Conservation (phyloP, 2,113 vertebrate genomes). For the Ahaetulla prasina region DNA sequence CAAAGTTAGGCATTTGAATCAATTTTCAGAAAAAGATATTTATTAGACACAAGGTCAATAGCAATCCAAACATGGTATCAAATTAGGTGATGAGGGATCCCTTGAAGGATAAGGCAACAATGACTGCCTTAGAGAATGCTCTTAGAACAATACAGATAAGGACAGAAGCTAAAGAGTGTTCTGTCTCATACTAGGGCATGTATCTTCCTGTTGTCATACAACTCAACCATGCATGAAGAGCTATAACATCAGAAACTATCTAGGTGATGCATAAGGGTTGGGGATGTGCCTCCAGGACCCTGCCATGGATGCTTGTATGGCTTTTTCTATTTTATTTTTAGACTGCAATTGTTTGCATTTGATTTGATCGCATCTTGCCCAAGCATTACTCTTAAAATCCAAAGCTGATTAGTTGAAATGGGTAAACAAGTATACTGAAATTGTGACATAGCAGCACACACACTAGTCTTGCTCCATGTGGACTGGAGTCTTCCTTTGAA, state of each 20-base stretch:
- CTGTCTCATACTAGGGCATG: not conserved
- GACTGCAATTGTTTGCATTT: not conserved
- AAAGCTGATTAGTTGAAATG: not conserved
- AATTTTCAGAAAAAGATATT: not conserved
- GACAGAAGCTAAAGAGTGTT: too few species aligned
- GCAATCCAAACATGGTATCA: not conserved
- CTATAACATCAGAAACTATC: not conserved
- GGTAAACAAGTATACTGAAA: not conserved
- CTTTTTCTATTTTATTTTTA: not conserved
- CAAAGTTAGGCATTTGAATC: not conserved
- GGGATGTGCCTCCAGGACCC: not conserved
- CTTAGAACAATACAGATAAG: not conserved
- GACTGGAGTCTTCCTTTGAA: not conserved
- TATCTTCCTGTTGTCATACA: not conserved
- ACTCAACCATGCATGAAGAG: not conserved
- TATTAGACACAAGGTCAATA: not conserved
- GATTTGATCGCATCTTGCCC: not conserved
- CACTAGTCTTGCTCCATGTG: not conserved
- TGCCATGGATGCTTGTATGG: not conserved
- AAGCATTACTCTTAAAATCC: not conserved
- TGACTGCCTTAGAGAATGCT: too few species aligned
- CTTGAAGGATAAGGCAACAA: not conserved
- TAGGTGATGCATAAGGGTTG: not conserved
- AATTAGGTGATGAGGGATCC: not conserved
- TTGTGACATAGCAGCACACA: not conserved